Evolutionary conservation across 2,888 invertebrate species (phyloP).

Genomic region (Pterostichus madidus): DNA sequence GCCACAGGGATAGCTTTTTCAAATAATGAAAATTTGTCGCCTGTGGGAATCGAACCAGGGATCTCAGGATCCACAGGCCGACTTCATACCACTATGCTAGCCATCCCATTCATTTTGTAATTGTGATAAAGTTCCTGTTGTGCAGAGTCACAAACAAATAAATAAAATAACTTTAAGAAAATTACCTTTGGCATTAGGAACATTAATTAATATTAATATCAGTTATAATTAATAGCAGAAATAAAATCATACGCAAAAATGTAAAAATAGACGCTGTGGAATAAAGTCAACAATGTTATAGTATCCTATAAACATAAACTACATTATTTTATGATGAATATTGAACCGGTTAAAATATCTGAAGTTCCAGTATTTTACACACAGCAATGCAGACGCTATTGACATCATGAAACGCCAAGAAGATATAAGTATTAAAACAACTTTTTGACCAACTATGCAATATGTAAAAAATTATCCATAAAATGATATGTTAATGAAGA

Average conservation of each 20-base stretch:
- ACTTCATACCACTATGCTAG: too few relatives aligned
- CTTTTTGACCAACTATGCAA: neutral
- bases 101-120: too few relatives aligned
- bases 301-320: neutral
- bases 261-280: neutral
- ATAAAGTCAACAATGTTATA: neutral
- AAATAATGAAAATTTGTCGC: too few relatives aligned
- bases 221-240: neutral
- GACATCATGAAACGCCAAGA: neutral
- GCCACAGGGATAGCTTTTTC: too few relatives aligned
- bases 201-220: too few relatives aligned
- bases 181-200: too few relatives aligned
- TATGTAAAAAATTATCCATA: neutral
- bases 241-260: neutral
- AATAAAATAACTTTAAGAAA: too few relatives aligned
- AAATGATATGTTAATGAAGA: neutral
- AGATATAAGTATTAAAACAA: neutral
- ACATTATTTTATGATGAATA: neutral
- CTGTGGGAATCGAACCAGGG: too few relatives aligned
- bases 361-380: neutral
- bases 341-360: conserved; percentile 6
- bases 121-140: too few relatives aligned
- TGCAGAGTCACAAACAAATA: too few relatives aligned
- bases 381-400: neutral
- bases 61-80: too few relatives aligned